phyloP scores from a whole-genome alignment of 2,888 invertebrate species.

The Theodoxus fluviatilis region DNA sequence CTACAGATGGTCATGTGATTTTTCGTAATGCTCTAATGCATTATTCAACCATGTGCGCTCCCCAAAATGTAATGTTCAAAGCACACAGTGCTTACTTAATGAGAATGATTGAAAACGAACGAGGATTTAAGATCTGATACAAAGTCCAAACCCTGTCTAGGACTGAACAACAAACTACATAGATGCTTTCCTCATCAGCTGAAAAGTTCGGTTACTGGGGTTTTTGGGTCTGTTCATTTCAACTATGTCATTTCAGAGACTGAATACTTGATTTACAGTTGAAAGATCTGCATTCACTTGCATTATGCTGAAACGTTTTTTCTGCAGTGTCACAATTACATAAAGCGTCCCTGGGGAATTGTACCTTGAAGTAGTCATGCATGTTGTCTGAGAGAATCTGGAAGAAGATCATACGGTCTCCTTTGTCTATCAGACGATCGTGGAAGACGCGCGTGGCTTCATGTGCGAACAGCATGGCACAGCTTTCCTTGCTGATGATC shows the following conservation, averaged over 20 bases:
- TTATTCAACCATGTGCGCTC: too few species aligned
- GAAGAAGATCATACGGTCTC: conserved; percentile 58
- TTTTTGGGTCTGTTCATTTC: too few species aligned
- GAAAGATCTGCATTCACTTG: not conserved
- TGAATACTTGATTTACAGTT: not conserved
- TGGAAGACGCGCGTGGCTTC: conserved; percentile 64
- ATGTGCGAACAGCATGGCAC: conserved; percentile 63
- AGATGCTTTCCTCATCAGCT: too few species aligned
- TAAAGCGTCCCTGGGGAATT: not conserved
- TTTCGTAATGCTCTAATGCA: too few species aligned
- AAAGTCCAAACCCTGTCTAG: too few species aligned
- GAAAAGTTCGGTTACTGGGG: too few species aligned
- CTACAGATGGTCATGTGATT: too few species aligned
- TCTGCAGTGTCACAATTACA: not conserved
- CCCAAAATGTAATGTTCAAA: too few species aligned
- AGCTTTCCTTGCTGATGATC: conserved; percentile 59
- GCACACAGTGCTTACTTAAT: too few species aligned
- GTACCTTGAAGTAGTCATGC: conserved; percentile 64
- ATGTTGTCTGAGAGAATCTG: conserved; percentile 60
- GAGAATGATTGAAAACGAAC: too few species aligned
- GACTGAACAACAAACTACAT: too few species aligned
- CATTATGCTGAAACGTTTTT: not conserved
- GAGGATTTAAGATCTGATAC: too few species aligned
- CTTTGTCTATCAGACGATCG: conserved; percentile 57
- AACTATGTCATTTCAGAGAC: not conserved